phyloP scores from a whole-genome alignment of 2,888 invertebrate species.

The Dione vanillae region DNA sequence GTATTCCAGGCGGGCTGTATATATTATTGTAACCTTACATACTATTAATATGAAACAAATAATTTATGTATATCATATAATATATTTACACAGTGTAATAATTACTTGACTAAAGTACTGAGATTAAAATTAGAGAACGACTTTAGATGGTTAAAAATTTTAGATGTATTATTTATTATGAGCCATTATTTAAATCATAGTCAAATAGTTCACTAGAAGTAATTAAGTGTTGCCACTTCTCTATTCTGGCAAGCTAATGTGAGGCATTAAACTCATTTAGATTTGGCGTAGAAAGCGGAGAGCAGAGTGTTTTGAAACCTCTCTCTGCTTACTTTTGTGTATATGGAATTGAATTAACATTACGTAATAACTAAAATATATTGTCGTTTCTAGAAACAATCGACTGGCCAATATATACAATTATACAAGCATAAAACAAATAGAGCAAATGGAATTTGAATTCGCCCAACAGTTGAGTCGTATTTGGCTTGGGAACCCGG shows the following conservation, averaged over 20 bases:
- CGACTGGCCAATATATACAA: conserved; percentile 59
- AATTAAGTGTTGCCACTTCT: no score
- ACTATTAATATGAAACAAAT: background rate
- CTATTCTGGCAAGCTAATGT: no score
- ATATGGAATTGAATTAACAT: background rate
- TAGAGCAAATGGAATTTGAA: conserved; percentile 69
- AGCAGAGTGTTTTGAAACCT: background rate
- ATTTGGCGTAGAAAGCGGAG: no score
- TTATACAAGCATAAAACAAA: conserved; percentile 68
- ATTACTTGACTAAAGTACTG: background rate
- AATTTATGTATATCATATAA: background rate
- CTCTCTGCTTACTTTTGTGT: background rate
- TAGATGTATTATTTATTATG: no score
- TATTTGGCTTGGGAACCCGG: conserved; percentile 77
- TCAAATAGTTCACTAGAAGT: no score
- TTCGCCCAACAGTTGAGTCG: conserved; percentile 70
- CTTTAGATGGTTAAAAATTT: no score
- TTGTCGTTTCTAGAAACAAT: conserved; percentile 59
- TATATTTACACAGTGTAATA: no score
- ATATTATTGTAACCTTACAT: conserved; percentile 10
- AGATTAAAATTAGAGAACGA: background rate
- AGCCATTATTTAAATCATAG: no score
- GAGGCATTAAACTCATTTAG: no score
- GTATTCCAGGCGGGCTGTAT: background rate
- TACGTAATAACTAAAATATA: background rate